Evolutionary conservation across 2,113 vertebrate species (phyloP), one percentile per base, ranked within the genome.

Genomic region (Gymnocephalus cernua): DNA sequence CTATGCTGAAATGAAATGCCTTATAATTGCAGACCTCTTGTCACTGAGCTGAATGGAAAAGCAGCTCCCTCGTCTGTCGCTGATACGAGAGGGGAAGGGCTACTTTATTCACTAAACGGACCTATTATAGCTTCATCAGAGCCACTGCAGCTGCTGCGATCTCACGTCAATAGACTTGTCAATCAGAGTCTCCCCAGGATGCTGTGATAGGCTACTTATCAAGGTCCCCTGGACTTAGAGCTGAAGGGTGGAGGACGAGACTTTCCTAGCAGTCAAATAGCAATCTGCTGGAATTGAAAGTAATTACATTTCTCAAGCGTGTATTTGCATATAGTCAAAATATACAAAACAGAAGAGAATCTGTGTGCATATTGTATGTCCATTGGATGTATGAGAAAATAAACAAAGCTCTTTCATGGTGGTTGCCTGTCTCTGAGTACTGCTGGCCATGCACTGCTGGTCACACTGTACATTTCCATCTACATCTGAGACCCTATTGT

Each of bases 1-100:
- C 59, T 56, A 77, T 14, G 72, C 81, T 91, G 85, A 91, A 94
- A 94, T 93, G 73, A 91, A 92, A 93, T 18, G 77, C 32, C 84
- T 80, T 83, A 83, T 91, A 90, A 92, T 91, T 83, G n/a, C 66
- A 51, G 74, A 89, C 86, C 85, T 89, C 78, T 78, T 91, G 90
- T 82, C 90, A 78, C 74, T 25, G 65, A 73, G 75, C 64, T 84
- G 80, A 47, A 68, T 65, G 61, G 63, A 53, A 48, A 62, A 64
- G 50, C 32, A 18, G 82, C 65, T 82, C 21, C 54, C 75, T 45
- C 15, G 16, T 67, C 62, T n/a, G 14, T 47, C 27, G 45, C 67
- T 85, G 73, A 85, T 81, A 68, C 29, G 51, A 54, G 76, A 27
- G 23, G 50, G 27, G 29, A 72, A 74, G 76, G 59, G 74, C 77